Percentiles rank a stretch among this genome's conserved stretches.
These are phyloP conservation scores for Chaetodon trifascialis DNA, from an alignment of 2,113 vertebrate genomes.

Conservation along the genomic window DNA sequence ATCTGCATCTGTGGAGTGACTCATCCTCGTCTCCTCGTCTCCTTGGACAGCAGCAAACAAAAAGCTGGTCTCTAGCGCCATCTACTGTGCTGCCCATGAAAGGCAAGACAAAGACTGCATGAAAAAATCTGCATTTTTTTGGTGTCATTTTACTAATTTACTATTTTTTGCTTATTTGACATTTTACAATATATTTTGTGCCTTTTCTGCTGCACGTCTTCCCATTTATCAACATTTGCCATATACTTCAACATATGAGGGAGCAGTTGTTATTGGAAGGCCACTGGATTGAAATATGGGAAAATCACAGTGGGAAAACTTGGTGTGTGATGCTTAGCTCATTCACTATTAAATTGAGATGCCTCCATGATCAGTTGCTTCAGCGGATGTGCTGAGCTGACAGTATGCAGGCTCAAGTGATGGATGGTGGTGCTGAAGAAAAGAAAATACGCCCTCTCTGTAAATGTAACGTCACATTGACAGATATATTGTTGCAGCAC, in stretches of 20 bases:
- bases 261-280: neutral
- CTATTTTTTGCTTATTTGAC: too few relatives aligned
- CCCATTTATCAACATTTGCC: neutral
- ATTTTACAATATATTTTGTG: neutral
- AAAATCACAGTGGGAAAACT: neutral
- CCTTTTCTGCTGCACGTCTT: neutral
- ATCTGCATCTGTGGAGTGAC: constrained; percentile 32
- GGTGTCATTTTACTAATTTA: too few relatives aligned
- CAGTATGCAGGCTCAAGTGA: too few relatives aligned
- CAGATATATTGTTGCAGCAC: too few relatives aligned
- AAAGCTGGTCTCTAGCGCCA: constrained; percentile 47
- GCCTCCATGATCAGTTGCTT: too few relatives aligned
- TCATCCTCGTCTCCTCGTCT: constrained; percentile 40
- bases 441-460: neutral
- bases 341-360: too few relatives aligned
- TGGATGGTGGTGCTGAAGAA: too few relatives aligned
- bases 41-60: neutral
- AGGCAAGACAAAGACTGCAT: neutral
- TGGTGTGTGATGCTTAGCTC: neutral
- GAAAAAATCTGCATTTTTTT: too few relatives aligned
- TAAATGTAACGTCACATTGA: neutral
- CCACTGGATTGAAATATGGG: neutral
- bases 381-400: too few relatives aligned
- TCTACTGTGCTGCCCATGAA: constrained; percentile 45
- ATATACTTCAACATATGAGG: neutral